These are phyloP conservation scores for Hippocampus zosterae DNA, from an alignment of 2,113 vertebrate genomes.

Conservation along the genomic window DNA sequence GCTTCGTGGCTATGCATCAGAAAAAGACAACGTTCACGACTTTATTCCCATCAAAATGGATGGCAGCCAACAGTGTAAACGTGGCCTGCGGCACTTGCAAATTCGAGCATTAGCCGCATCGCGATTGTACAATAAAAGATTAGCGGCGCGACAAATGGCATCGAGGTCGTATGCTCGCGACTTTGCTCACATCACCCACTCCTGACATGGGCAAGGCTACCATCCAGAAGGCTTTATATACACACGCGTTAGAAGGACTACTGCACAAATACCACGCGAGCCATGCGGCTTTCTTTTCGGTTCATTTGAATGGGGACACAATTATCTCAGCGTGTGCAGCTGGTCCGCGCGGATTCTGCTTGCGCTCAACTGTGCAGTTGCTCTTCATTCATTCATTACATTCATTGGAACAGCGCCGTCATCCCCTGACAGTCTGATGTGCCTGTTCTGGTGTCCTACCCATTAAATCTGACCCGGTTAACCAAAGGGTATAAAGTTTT, in stretches of 20 bases:
- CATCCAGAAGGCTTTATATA: constrained; percentile 22
- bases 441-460: not conserved
- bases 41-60: constrained; percentile 14
- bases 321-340: constrained; percentile 11
- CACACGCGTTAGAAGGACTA: not conserved
- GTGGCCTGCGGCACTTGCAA: not conserved
- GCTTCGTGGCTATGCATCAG: not conserved
- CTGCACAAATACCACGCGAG: constrained; percentile 32
- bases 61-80: constrained; percentile 22
- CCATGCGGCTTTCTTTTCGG: constrained; percentile 11
- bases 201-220: constrained; percentile 9
- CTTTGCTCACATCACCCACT: not conserved
- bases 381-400: constrained; percentile 38
- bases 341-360: constrained; percentile 32
- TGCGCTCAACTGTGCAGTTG: constrained; percentile 52
- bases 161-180: not conserved
- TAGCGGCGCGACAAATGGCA: constrained; percentile 11
- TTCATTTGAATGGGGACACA: constrained; percentile 31
- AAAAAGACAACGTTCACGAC: constrained; percentile 2
- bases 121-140: constrained; percentile 25
- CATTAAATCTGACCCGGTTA: not conserved
- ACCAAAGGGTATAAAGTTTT: not conserved
- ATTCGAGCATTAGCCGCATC: constrained; percentile 26
- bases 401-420: constrained; percentile 2
- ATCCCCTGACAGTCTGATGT: constrained; percentile 10